Evolutionary conservation across 2,888 invertebrate species (phyloP).

Genomic region (Caenorhabditis sp.): DNA sequence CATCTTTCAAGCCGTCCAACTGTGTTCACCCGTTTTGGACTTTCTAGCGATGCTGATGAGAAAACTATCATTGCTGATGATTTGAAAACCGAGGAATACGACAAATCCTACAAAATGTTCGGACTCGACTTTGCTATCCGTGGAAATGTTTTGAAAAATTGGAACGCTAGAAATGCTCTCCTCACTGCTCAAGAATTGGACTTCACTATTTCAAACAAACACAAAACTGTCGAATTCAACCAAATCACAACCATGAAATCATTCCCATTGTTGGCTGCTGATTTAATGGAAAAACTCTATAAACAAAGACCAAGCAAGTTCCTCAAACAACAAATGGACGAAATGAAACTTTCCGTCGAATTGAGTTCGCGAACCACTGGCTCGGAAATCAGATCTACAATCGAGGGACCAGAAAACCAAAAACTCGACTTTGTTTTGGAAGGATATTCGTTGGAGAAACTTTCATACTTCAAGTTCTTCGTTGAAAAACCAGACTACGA

Average conservation of each 20-base stretch:
- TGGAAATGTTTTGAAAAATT: conserved; percentile 45
- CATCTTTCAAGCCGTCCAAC: conserved; percentile 49
- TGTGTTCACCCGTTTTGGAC: conserved; percentile 49
- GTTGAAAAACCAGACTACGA: conserved; percentile 36
- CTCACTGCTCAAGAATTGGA: conserved; percentile 58
- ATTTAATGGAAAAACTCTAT: too few relatives aligned
- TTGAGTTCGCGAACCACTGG: conserved; percentile 28
- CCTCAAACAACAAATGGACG: conserved; percentile 27
- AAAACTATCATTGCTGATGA: conserved; percentile 50
- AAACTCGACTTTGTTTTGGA: conserved; percentile 21
- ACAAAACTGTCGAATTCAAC: conserved; percentile 34
- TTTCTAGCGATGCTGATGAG: conserved; percentile 49
- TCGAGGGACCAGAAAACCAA: conserved; percentile 30
- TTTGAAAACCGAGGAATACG: conserved; percentile 32
- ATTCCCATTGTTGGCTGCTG: too few relatives aligned
- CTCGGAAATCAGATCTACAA: conserved; percentile 30
- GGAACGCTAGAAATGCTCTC: conserved; percentile 33
- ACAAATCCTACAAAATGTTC: conserved; percentile 29
- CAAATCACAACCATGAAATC: conserved; percentile 10
- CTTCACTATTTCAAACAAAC: conserved; percentile 39
- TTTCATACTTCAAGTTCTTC: conserved; percentile 2
- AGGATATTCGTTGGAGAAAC: conserved; percentile 10
- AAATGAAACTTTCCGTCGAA: conserved; percentile 24
- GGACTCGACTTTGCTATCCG: conserved; percentile 47
- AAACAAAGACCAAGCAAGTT: too few relatives aligned